These are phyloP conservation scores for Parotia lawesii DNA, from an alignment of 2,113 vertebrate genomes.

Conservation along the genomic window DNA sequence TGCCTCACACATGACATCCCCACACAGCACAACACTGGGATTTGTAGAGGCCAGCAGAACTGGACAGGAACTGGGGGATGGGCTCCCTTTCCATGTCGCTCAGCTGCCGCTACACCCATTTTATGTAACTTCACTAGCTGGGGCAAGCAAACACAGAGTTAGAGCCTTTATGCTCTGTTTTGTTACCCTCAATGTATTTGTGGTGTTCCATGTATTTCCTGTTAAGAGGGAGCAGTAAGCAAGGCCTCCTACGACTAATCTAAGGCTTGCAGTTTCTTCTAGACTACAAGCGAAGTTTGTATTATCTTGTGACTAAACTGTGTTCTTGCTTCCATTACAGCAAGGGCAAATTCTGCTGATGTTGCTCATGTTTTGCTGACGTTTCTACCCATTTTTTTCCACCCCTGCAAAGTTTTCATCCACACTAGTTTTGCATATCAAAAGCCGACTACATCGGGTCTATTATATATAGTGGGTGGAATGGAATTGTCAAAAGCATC, in stretches of 20 bases:
- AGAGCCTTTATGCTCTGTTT: background rate
- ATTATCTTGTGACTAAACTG: constrained; percentile 29
- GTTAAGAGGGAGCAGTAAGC: background rate
- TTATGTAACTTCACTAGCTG: background rate
- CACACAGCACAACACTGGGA: background rate
- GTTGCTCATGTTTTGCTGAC: constrained; percentile 21
- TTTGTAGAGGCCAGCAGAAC: background rate
- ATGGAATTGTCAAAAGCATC: constrained; percentile 19
- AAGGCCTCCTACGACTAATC: background rate
- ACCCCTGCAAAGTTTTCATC: constrained; percentile 39
- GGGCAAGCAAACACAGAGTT: background rate
- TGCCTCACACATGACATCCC: background rate
- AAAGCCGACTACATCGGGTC: constrained; percentile 16
- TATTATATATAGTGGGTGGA: constrained; percentile 27
- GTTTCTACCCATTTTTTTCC: constrained; percentile 52
- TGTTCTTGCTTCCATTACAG: background rate
- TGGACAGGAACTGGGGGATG: background rate
- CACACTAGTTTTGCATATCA: constrained; percentile 36
- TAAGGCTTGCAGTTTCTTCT: constrained; percentile 23
- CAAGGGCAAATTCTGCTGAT: constrained; percentile 44
- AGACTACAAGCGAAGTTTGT: constrained; percentile 28
- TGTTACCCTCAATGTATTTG: background rate
- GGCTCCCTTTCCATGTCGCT: background rate
- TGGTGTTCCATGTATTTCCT: background rate
- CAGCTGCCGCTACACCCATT: background rate